Evolutionary conservation across 2,797 vertebrate species (phyloP).

Genomic region (Eidolon dupreanum): DNA sequence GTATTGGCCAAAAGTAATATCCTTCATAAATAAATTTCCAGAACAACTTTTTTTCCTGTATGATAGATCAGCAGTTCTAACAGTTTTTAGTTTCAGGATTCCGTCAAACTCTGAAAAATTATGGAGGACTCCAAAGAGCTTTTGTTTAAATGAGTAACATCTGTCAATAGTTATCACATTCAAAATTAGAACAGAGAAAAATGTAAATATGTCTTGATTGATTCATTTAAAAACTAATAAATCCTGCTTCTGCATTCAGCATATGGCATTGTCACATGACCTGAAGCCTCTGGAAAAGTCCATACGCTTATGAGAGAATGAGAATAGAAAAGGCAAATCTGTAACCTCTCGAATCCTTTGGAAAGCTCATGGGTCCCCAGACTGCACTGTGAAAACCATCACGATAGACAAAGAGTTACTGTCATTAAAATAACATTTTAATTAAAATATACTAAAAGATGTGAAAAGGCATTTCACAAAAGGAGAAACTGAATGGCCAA

Average conservation of each 20-base stretch:
- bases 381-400: not conserved
- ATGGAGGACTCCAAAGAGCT: not conserved
- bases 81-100: not conserved
- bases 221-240: not conserved
- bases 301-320: not conserved
- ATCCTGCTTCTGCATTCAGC: not conserved
- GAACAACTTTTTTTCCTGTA: not conserved
- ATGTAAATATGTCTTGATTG: not conserved
- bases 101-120: not conserved
- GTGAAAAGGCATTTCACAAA: not conserved
- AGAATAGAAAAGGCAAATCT: not conserved
- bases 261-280: not conserved
- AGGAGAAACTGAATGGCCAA: not conserved
- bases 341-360: not conserved
- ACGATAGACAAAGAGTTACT: not conserved
- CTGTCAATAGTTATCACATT: conserved; percentile 25
- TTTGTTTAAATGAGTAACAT: not conserved
- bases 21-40: conserved; percentile 7
- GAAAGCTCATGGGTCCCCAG: not conserved
- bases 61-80: not conserved
- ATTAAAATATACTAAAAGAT: conserved; percentile 10
- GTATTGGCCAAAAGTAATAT: not conserved
- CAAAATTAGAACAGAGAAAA: conserved; percentile 27
- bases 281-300: not conserved
- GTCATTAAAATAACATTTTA: conserved; percentile 18